Conservation (phyloP, 2,888 invertebrate species). For the Drosophila prolongata region DNA sequence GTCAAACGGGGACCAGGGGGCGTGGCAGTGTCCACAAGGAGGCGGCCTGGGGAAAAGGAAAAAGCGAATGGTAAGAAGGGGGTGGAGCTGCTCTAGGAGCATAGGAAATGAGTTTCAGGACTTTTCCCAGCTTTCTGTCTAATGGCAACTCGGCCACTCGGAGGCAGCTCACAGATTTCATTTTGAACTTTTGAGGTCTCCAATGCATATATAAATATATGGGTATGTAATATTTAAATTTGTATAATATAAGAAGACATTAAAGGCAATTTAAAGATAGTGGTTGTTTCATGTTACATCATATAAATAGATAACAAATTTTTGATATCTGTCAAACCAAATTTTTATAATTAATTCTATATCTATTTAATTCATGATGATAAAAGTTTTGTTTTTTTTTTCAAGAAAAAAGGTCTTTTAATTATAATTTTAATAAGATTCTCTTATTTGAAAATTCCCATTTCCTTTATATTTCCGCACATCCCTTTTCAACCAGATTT, state of each 20-base stretch:
- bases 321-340: too few relatives aligned
- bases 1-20: conserved; percentile 16
- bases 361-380: neutral
- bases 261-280: neutral
- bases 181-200: conserved; percentile 40
- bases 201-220: neutral
- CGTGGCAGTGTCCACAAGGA: conserved; percentile 9
- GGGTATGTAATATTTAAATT: conserved; percentile 8
- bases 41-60: conserved; percentile 20
- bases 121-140: conserved; percentile 41
- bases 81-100: conserved; percentile 27
- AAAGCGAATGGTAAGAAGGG: conserved; percentile 5
- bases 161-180: conserved; percentile 38
- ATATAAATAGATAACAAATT: neutral
- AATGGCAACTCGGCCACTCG: conserved; percentile 33
- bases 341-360: neutral
- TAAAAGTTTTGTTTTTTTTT: too few relatives aligned
- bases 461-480: conserved; percentile 22
- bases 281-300: neutral
- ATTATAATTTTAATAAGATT: conserved; percentile 11
- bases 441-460: conserved; percentile 14
- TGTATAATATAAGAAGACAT: conserved; percentile 9
- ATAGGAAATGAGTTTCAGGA: conserved; percentile 45
- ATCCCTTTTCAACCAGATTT: conserved; percentile 7
- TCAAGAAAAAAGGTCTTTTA: too few relatives aligned